A percentile compares a stretch with the other conserved stretches of the same genome.
Conservation (phyloP, 2,888 invertebrate genomes). For the Aricia artaxerxes region DNA sequence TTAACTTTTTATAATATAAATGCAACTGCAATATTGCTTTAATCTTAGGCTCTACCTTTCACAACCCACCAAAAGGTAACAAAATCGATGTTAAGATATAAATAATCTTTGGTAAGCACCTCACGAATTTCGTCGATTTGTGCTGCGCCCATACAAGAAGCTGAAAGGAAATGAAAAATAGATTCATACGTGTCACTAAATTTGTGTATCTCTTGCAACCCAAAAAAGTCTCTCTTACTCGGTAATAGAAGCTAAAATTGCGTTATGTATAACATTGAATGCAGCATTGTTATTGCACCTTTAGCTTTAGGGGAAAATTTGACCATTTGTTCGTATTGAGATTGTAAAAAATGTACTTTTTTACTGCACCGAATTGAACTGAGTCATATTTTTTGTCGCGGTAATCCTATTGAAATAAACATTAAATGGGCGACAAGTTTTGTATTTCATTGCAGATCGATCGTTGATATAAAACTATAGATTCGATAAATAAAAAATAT, state of each 20-base stretch:
- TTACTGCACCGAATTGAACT: background rate
- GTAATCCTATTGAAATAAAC: slow-evolving; percentile 28
- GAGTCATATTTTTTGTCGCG: slow-evolving; percentile 6
- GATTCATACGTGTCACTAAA: slow-evolving; percentile 34
- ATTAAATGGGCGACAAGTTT: slow-evolving; percentile 8
- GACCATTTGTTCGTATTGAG: slow-evolving; percentile 34
- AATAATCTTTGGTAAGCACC: slow-evolving; percentile 9
- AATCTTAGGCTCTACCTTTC: background rate
- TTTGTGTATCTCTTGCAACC: background rate
- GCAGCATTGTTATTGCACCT: slow-evolving; percentile 36
- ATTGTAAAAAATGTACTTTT: slow-evolving; percentile 20
- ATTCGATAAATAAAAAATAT: background rate
- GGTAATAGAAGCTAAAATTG: background rate
- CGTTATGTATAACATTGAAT: background rate
- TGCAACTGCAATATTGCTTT: too few relatives aligned
- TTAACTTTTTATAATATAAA: too few relatives aligned
- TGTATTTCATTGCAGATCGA: slow-evolving; percentile 12
- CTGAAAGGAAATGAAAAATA: slow-evolving; percentile 40
- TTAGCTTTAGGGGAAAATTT: slow-evolving; percentile 36
- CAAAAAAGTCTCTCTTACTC: background rate
- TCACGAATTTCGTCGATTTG: slow-evolving; percentile 10
- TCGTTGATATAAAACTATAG: slow-evolving; percentile 1
- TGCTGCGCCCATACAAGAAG: slow-evolving; percentile 33
- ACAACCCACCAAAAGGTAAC: background rate
- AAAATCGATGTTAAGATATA: slow-evolving; percentile 4